Evolutionary conservation across 2,113 vertebrate species (phyloP).

Genomic region (Aleadryas rufinucha): DNA sequence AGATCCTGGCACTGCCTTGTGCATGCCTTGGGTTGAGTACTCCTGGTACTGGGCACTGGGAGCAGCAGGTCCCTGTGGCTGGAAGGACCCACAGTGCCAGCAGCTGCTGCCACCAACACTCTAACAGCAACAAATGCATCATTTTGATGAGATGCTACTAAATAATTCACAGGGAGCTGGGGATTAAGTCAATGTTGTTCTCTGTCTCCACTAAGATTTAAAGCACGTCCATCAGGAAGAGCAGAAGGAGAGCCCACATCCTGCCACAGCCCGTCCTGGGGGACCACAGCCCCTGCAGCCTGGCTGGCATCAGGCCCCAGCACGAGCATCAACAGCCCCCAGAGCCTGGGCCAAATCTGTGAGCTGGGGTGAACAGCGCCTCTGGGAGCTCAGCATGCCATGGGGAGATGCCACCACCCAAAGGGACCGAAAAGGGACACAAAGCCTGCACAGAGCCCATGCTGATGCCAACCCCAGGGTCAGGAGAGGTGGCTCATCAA

Average conservation of each 20-base stretch:
- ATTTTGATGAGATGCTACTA: slow-evolving; percentile 63
- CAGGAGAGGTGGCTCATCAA: neutral
- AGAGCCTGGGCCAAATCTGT: accelerated
- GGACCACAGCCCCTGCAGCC: neutral
- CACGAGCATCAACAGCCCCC: neutral
- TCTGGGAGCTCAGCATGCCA: neutral
- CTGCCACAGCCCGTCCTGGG: neutral
- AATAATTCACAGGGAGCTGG: slow-evolving; percentile 65
- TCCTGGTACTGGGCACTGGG: neutral
- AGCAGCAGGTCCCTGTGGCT: slow-evolving; percentile 5
- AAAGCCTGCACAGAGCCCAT: neutral
- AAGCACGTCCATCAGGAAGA: slow-evolving; percentile 44
- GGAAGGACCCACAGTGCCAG: slow-evolving; percentile 31
- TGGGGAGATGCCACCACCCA: neutral
- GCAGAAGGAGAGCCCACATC: slow-evolving; percentile 35
- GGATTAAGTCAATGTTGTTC: slow-evolving; percentile 65
- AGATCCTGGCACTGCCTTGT: neutral
- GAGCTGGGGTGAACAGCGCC: neutral
- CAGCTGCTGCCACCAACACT: slow-evolving; percentile 31
- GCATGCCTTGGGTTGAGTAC: neutral
- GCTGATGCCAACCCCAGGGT: neutral
- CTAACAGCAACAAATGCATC: slow-evolving; percentile 60
- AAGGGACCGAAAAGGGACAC: neutral
- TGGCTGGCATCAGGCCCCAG: neutral
- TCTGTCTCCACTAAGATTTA: slow-evolving; percentile 48